Base-by-base conservation (phyloP, 2,797 vertebrate species). In the Botia almorhae region DNA sequence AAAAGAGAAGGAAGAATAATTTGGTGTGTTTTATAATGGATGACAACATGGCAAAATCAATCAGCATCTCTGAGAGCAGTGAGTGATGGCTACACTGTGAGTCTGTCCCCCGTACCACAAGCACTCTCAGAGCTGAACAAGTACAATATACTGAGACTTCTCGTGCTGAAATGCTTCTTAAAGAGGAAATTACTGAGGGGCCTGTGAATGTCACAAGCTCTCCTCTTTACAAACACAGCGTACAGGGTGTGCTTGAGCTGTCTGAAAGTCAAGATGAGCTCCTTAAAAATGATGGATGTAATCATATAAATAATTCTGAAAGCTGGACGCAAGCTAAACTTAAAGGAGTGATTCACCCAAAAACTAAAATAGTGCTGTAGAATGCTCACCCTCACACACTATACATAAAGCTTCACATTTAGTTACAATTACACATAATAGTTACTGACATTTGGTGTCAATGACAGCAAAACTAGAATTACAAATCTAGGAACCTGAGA, bases 61-160 rank as follows among this genome's bases (percentile, higher is more conserved):
- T 79, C 63, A 70, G 83, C 85, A 87, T 91, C 82, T 88, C 85
- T 89, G 55, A 78, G 82, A 74, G 77, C 74, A 33, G 56, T 84
- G 78, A 83, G 86, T 83, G 81, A 80, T 72, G 82, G 85, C 86
- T 91, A 83, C 82, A 89, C 87, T 88, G 88, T 83, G 88, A 87
- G 82, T 89, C 82, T 91, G 77, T 82, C 75, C 86, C 87, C 87
- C 88, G 88, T 89, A 89, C 89, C 90, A 88, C 84, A 83, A 88
- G 87, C 86, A 88, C 84, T 88, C 83, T 86, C 64, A 46, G 78
- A 80, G 81, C 74, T 86, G 81, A 68, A 69, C 82, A 85, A 85
- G 88, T 85, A 86, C 74, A 76, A 82, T 69, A 65, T 85, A 85
- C 78, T 81, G 73, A 82, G 78, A 67, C 71, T 81, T 82, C 83